Base-by-base conservation (phyloP, 2,113 vertebrate genomes). In the Semicossyphus pulcher region DNA sequence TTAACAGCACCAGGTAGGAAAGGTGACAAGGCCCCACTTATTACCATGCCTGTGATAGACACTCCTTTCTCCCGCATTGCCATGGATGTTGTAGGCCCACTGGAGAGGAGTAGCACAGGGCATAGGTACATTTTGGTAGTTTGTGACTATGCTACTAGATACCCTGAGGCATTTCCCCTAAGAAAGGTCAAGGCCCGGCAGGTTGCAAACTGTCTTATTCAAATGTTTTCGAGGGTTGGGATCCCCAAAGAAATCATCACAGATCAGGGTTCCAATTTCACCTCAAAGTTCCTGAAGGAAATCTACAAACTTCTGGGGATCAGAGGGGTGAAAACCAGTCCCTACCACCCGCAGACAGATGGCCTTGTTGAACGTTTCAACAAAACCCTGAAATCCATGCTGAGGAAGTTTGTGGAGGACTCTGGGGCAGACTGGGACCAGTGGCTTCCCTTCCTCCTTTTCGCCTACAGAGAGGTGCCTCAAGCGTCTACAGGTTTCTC, bases 51-150 rank as follows among this genome's bases (percentile, higher is more conserved):
- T n/a, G n/a, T 25, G 1, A 25, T 47, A 6, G 21, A 47, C 10
- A 23, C 20, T 2, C 10, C 21, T 4, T 47, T 47, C 23, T 21
- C 21, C 11, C 14, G 21, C 5, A 57, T 36, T 36, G 53, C 53
- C n/a, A 57, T 58, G 34, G 56, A 58, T 14, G 26, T 26, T 58
- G 14, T 39, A 8, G 56, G 56, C 14, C 56, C 57, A 28, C 10
- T 20, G 12, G 39, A 44, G 11, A 18, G 16, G 5, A 44, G 25
- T 7, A 28, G 10, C 11, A 8, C 25, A 8, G 56, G 56, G 10
- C 32, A 41, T 7, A 37, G 3, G 12, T 39, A 41, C 20, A 39
- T 39, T n/a, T n/a, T n/a, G n/a, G n/a, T n/a, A n/a, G n/a, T n/a
- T n/a, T n/a, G n/a, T n/a, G n/a, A n/a, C n/a, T 39, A 16, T 37